These are phyloP conservation scores for Criorhina ranunculi DNA, from an alignment of 2,888 invertebrate species.

Conservation along the genomic window DNA sequence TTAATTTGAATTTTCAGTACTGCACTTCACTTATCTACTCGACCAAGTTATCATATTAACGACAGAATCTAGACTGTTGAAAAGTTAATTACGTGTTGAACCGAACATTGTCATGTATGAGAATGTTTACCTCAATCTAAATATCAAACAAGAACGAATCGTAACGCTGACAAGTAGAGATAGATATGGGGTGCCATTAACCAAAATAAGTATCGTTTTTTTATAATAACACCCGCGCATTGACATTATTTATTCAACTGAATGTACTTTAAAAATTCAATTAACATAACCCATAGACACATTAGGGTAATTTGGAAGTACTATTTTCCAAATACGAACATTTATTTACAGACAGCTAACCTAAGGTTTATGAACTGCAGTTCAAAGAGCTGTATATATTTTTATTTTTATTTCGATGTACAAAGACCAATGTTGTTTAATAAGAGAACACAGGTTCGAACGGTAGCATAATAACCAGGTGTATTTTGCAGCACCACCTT, in stretches of 20 bases:
- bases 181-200: not conserved
- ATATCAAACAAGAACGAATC: not conserved
- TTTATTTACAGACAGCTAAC: too few relatives aligned
- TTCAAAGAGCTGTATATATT: too few relatives aligned
- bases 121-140: not conserved
- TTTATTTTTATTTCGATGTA: too few relatives aligned
- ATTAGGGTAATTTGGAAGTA: not conserved
- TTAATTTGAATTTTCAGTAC: not conserved
- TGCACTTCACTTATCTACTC: not conserved
- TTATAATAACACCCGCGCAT: not conserved
- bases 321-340: not conserved
- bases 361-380: too few relatives aligned
- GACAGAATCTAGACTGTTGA: not conserved
- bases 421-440: too few relatives aligned
- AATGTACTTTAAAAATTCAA: not conserved
- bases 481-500: too few relatives aligned
- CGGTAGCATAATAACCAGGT: too few relatives aligned
- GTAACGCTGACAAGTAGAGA: conserved; percentile 10
- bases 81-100: conserved; percentile 12
- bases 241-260: conserved; percentile 23
- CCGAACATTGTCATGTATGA: not conserved
- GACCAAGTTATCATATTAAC: conserved; percentile 10
- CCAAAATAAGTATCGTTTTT: not conserved
- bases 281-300: not conserved
- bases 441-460: too few relatives aligned